These are phyloP conservation scores for Hipparchia sbordonii DNA, from an alignment of 2,888 invertebrate genomes.

Conservation along the genomic window DNA sequence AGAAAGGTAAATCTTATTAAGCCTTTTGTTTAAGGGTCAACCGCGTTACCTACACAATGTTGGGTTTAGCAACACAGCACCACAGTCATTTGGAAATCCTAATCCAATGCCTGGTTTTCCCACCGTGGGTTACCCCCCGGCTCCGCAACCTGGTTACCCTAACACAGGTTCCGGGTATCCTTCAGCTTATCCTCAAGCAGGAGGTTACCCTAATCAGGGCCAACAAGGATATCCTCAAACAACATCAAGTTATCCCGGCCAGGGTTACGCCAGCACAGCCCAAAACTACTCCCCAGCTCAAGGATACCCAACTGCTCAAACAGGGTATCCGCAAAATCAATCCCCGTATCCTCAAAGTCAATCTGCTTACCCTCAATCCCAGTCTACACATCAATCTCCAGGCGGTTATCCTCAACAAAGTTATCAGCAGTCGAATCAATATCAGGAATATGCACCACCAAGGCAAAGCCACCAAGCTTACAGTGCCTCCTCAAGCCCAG, in stretches of 20 bases:
- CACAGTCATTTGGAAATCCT: slow-evolving; percentile 78
- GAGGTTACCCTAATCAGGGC: slow-evolving; percentile 44
- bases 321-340: slow-evolving; percentile 43
- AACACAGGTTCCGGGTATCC: slow-evolving; percentile 62
- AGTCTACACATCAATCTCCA: slow-evolving; percentile 35
- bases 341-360: slow-evolving; percentile 34
- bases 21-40: slow-evolving; percentile 76
- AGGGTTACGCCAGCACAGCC: slow-evolving; percentile 47
- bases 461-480: slow-evolving; percentile 57
- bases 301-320: slow-evolving; percentile 45
- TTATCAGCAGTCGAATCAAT: slow-evolving; percentile 53
- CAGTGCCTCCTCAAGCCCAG: slow-evolving; percentile 55
- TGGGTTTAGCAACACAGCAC: slow-evolving; percentile 75
- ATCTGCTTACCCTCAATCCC: slow-evolving; percentile 38
- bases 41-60: slow-evolving; percentile 76
- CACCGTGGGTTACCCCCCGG: slow-evolving; percentile 71
- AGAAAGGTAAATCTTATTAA: slow-evolving; percentile 24
- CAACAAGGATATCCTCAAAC: slow-evolving; percentile 47
- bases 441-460: slow-evolving; percentile 59
- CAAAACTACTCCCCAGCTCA: slow-evolving; percentile 54
- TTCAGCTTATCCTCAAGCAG: slow-evolving; percentile 47
- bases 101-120: slow-evolving; percentile 75
- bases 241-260: slow-evolving; percentile 50
- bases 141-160: slow-evolving; percentile 63
- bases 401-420: slow-evolving; percentile 40